Base-by-base conservation (phyloP, 2,888 invertebrate species). In the Volucella inanis region DNA sequence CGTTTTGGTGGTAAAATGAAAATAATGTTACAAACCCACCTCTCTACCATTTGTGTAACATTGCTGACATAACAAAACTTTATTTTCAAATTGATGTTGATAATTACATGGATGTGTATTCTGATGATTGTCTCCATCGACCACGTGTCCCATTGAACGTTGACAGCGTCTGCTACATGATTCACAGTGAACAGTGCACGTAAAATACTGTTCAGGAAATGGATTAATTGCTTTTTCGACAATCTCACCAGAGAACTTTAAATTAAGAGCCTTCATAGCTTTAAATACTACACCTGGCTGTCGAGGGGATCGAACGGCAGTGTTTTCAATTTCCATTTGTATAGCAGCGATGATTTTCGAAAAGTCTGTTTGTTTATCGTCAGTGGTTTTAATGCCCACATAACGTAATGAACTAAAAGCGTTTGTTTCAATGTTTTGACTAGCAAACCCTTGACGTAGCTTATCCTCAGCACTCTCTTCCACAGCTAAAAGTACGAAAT, bases 171-270 rank as follows among this genome's bases (percentile, higher is more conserved):
- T 92, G 67, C 92, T 93, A 91, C 96, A 97, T 2, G 96, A 95
- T 80, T 94, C 93, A 90, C 96, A 97, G 87, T 94, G 94, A 1
- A 94, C 93, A 18, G 94, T 93, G 89, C 96, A 97, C 0, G 96
- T 96, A 89, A 96, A 96, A 92, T 96, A 96, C 89, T 96, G 95
- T 88, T 96, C 95, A 43, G 96, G 95, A 91, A 96, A 96, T 65
- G 95, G 93, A 89, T 94, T 94, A 14, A 94, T 94, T 15, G 94
- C 92, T 49, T 93, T 91, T 84, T 94, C 94, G 59, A 93, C 93
- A 50, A 96, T 94, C 87, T 94, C 93, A 2, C 95, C 95, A 88
- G 94, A 95, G 89, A 96, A 96, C 91, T 96, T 96, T 77, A 95
- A 94, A 92, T 96, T 96, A 64, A 97, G 91, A 88, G 95, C 94